Evolutionary conservation across 2,113 vertebrate genomes (phyloP).

Genomic region (Eretmochelys imbricata): DNA sequence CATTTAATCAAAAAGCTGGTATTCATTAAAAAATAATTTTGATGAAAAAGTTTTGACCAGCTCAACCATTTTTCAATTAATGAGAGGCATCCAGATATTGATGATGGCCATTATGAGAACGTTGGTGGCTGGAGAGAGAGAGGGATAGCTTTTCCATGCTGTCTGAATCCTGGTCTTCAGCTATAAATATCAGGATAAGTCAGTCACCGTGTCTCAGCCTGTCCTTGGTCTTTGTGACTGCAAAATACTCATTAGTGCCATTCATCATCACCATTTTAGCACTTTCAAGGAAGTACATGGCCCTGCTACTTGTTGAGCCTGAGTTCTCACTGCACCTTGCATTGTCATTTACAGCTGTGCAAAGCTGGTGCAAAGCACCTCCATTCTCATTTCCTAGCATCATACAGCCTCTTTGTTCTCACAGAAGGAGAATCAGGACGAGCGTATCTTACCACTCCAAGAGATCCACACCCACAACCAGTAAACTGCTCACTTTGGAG

Average conservation of each 20-base stretch:
- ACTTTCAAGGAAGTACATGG: neutral
- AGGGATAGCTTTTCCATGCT: too few relatives aligned
- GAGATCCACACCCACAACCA: neutral
- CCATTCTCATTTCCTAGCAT: neutral
- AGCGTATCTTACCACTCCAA: neutral
- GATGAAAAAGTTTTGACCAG: too few relatives aligned
- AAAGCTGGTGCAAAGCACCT: neutral
- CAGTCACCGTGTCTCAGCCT: neutral
- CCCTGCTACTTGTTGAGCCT: neutral
- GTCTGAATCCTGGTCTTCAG: neutral
- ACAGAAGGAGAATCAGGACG: neutral
- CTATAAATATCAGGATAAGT: neutral
- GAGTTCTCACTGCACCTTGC: neutral
- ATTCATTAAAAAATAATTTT: too few relatives aligned
- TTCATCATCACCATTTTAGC: neutral
- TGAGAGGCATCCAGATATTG: neutral
- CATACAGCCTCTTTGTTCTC: neutral
- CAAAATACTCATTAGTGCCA: neutral
- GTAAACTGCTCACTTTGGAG: neutral
- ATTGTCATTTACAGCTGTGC: neutral
- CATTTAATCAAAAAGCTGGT: too few relatives aligned
- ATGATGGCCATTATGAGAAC: neutral
- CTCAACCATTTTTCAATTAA: neutral
- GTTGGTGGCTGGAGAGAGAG: neutral
- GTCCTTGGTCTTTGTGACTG: neutral